Percentiles rank a stretch among this genome's conserved stretches.
These are phyloP conservation scores for Halictus quadricinctus DNA, from an alignment of 2,888 invertebrate species.

Conservation along the genomic window DNA sequence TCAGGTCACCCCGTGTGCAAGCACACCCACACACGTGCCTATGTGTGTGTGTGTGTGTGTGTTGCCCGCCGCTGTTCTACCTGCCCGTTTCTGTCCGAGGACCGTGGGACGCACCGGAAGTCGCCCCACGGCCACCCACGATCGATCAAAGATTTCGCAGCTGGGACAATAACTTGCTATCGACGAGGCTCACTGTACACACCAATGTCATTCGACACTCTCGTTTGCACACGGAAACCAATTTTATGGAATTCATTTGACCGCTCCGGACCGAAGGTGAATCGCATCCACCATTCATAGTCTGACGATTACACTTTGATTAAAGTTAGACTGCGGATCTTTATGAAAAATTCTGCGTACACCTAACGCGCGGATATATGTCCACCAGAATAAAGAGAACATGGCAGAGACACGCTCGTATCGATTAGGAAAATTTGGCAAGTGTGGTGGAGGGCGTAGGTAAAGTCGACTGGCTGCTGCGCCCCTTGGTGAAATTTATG, in stretches of 20 bases:
- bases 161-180: constrained; percentile 38
- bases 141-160: constrained; percentile 56
- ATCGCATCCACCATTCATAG: not conserved
- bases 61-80: constrained; percentile 15
- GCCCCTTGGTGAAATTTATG: not conserved
- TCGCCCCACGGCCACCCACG: constrained; percentile 46
- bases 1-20: constrained; percentile 57
- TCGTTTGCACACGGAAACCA: not conserved
- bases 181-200: constrained; percentile 6
- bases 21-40: constrained; percentile 12
- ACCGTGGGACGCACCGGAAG: constrained; percentile 48
- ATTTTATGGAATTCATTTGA: not conserved
- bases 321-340: not conserved
- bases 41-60: not conserved
- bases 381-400: not conserved
- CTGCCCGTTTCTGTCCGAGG: constrained; percentile 51
- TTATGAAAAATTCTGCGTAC: no score
- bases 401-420: not conserved
- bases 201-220: not conserved
- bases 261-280: not conserved
- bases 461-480: not conserved
- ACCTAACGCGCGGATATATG: not conserved
- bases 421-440: constrained; percentile 6
- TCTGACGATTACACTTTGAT: not conserved
- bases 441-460: not conserved